Conservation (phyloP, 2,113 vertebrate genomes). For the Campylorhamphus procurvoides region DNA sequence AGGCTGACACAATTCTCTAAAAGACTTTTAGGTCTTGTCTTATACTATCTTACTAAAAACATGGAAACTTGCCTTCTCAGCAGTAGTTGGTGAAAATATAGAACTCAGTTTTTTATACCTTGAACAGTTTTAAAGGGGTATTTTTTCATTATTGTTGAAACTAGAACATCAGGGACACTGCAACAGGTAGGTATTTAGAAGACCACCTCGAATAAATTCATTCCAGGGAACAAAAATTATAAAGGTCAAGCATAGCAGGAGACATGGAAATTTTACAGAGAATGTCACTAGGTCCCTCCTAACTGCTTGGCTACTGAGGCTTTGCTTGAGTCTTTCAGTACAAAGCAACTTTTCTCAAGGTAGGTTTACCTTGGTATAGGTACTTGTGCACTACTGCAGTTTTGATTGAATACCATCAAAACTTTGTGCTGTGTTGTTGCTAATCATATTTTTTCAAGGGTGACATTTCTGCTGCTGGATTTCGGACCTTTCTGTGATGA, state of each 20-base stretch:
- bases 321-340: background rate
- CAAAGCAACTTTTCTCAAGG: background rate
- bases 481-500: background rate
- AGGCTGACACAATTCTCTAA: background rate
- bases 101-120: background rate
- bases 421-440: background rate
- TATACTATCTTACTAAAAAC: background rate
- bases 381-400: background rate
- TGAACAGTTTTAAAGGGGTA: background rate
- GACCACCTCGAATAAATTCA: background rate
- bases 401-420: background rate
- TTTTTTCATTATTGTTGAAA: background rate
- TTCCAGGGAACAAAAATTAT: background rate
- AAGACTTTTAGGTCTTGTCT: background rate
- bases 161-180: background rate
- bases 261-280: background rate
- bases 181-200: background rate
- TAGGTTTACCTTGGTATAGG: background rate
- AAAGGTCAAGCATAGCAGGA: background rate
- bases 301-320: background rate
- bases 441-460: background rate
- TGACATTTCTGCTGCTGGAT: background rate
- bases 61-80: background rate
- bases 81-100: background rate
- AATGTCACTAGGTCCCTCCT: background rate